Evolutionary conservation across 2,113 vertebrate genomes (phyloP).

Genomic region (Indri indri): DNA sequence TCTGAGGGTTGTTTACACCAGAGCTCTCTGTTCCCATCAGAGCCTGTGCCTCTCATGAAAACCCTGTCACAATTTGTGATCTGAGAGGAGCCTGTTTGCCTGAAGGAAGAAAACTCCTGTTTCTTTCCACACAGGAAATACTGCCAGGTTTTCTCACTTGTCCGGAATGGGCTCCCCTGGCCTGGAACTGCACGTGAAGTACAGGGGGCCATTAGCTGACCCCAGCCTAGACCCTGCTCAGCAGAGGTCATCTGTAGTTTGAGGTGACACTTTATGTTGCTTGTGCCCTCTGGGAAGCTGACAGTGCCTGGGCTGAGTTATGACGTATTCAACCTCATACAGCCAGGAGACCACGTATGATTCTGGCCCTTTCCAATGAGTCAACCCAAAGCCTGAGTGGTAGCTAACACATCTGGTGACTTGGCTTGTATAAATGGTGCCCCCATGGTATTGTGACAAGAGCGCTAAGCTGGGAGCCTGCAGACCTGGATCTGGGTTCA

Average conservation of each 20-base stretch:
- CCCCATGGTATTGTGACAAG: not conserved
- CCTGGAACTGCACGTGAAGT: not conserved
- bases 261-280: not conserved
- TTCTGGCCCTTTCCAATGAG: not conserved
- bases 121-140: not conserved
- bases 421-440: not conserved
- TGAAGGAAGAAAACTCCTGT: conserved; percentile 45
- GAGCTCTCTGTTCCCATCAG: conserved; percentile 54
- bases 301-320: not conserved
- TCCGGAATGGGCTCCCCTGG: not conserved
- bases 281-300: not conserved
- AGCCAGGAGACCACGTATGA: not conserved
- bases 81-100: conserved; percentile 44
- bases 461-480: not conserved
- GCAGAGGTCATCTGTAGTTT: not conserved
- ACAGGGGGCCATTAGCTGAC: not conserved
- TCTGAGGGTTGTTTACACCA: conserved; percentile 63
- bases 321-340: not conserved
- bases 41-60: conserved; percentile 54
- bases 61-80: conserved; percentile 67
- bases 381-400: not conserved
- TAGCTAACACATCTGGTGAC: not conserved
- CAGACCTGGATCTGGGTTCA: not conserved
- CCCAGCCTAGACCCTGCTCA: not conserved
- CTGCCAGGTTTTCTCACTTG: not conserved